Evolutionary conservation across 2,113 vertebrate genomes (phyloP).

Genomic region (Tyto alba): DNA sequence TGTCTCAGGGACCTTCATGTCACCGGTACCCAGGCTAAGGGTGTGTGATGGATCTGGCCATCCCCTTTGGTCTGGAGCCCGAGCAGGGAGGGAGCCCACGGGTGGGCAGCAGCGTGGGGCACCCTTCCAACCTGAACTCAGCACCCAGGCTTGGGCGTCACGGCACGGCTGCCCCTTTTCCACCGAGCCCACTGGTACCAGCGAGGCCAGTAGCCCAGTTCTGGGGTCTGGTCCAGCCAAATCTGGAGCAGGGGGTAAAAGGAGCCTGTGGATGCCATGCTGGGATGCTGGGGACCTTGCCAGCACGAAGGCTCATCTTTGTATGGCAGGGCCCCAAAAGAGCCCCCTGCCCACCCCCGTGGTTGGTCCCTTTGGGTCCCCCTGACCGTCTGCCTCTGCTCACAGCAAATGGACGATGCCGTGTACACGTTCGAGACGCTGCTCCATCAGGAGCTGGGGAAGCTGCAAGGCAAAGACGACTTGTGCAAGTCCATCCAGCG

Average conservation of each 20-base stretch:
- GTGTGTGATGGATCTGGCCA: neutral
- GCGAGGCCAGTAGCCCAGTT: neutral
- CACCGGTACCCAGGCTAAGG: neutral
- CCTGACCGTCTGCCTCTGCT: neutral
- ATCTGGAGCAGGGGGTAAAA: too few relatives aligned
- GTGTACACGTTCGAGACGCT: slow-evolving; percentile 94
- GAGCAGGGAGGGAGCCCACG: neutral
- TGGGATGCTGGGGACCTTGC: neutral
- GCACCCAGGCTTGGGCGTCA: neutral
- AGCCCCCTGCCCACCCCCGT: neutral
- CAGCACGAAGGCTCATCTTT: neutral
- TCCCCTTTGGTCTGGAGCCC: neutral
- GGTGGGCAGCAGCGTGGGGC: neutral
- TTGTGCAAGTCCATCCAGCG: slow-evolving; percentile 89
- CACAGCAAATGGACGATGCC: slow-evolving; percentile 92
- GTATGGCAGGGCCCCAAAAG: neutral
- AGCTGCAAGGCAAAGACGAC: slow-evolving; percentile 77
- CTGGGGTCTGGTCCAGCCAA: neutral
- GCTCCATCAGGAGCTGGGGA: slow-evolving; percentile 86
- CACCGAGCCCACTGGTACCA: neutral
- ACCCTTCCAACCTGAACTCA: neutral
- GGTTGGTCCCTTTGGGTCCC: neutral
- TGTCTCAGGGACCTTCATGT: neutral
- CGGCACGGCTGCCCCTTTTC: neutral
- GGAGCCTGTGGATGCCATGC: accelerated